A percentile compares a stretch with the other conserved stretches of the same genome.
Evolutionary conservation across 2,888 invertebrate species (phyloP).

Genomic region (Hirtodrosophila cameraria): DNA sequence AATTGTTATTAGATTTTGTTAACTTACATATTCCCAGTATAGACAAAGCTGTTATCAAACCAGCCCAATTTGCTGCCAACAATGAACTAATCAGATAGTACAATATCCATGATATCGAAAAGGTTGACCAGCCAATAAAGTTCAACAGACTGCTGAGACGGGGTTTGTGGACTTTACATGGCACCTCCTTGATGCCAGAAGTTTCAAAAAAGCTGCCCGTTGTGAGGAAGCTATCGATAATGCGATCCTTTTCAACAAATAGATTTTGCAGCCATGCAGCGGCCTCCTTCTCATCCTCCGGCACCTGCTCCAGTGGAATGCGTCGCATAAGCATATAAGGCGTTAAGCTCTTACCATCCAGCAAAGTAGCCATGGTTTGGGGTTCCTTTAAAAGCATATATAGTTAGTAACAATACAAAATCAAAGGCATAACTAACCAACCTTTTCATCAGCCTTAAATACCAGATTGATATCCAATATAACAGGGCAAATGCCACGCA

Average conservation of each 20-base stretch:
- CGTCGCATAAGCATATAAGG: conserved; percentile 92
- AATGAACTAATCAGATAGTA: conserved; percentile 79
- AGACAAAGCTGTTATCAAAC: conserved; percentile 74
- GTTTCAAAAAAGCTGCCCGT: conserved; percentile 91
- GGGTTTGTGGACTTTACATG: conserved; percentile 86
- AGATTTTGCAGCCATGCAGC: conserved; percentile 92
- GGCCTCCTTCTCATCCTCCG: conserved; percentile 88
- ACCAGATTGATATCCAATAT: conserved; percentile 93
- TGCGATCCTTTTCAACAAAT: conserved; percentile 91
- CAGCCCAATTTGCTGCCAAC: conserved; percentile 85
- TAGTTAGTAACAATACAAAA: background rate
- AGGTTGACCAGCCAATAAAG: conserved; percentile 87
- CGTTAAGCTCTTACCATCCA: conserved; percentile 89
- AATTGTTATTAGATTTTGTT: background rate
- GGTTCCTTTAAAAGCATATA: conserved; percentile 84
- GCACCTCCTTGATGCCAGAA: conserved; percentile 88
- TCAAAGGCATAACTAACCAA: conserved; percentile 59
- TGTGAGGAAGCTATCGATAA: conserved; percentile 83
- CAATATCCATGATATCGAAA: conserved; percentile 76
- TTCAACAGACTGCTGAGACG: conserved; percentile 89
- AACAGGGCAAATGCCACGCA: conserved; percentile 92
- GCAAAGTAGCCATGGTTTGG: conserved; percentile 91
- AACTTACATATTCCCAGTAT: conserved; percentile 92
- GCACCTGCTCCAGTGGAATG: conserved; percentile 92
- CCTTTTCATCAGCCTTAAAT: conserved; percentile 87